Evolutionary conservation across 2,113 vertebrate genomes (phyloP).

Genomic region (Bubo scandiacus): DNA sequence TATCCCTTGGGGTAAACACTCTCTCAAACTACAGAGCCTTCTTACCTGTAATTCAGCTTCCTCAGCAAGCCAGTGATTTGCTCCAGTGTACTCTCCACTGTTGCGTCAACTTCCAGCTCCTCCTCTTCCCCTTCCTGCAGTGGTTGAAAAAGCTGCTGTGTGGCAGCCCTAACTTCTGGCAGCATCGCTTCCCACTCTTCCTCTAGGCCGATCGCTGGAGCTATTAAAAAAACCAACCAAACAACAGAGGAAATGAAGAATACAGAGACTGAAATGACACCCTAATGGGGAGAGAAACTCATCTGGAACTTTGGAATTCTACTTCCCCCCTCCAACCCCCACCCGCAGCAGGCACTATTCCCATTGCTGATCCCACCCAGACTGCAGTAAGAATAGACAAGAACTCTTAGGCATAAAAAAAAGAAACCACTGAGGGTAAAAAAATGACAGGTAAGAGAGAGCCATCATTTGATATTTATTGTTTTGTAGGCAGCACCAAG

Average conservation of each 20-base stretch:
- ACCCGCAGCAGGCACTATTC: neutral
- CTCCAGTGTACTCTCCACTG: conserved; percentile 71
- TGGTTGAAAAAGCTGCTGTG: conserved; percentile 71
- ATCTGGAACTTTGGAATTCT: neutral
- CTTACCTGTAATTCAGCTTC: conserved; percentile 90
- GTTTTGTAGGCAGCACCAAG: neutral
- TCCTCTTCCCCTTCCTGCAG: conserved; percentile 52
- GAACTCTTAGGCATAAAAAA: neutral
- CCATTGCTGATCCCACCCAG: neutral
- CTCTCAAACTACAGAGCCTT: neutral
- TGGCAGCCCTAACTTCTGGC: conserved; percentile 84
- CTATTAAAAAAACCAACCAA: conserved; percentile 10
- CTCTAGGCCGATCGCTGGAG: conserved; percentile 74
- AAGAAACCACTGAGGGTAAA: neutral
- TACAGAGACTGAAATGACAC: neutral
- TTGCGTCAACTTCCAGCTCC: conserved; percentile 49
- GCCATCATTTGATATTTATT: neutral
- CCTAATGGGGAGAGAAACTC: neutral
- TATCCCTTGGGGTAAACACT: neutral
- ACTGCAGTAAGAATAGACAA: neutral
- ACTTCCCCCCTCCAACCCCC: neutral
- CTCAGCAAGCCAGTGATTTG: conserved; percentile 80
- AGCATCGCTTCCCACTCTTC: conserved; percentile 95
- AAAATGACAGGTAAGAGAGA: neutral
- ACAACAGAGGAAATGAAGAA: neutral